A percentile compares a stretch with the other conserved stretches of the same genome.
Evolutionary conservation across 2,797 vertebrate species (phyloP).

Genomic region (Tangara arthus): DNA sequence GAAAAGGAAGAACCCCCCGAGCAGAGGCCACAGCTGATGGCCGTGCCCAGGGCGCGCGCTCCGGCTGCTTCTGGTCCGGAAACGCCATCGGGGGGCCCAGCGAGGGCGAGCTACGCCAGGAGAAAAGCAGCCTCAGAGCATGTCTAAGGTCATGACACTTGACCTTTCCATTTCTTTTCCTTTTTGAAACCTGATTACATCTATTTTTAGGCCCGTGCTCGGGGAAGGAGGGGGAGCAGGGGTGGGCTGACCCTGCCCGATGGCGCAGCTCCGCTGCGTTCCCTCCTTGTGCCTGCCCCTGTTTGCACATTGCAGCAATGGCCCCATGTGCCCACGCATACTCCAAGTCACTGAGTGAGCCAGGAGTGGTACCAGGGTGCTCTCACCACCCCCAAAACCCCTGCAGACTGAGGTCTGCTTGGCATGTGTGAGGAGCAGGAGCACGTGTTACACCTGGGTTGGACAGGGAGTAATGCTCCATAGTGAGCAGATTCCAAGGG

Average conservation of each 20-base stretch:
- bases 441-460: rapidly evolving
- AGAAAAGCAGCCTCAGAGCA: slow-evolving; percentile 59
- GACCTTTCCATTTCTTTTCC: slow-evolving; percentile 58
- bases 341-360: rapidly evolving
- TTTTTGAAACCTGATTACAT: slow-evolving; percentile 69
- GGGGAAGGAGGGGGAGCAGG: slow-evolving; percentile 3
- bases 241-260: neutral
- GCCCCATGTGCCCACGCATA: rapidly evolving
- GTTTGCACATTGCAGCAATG: neutral
- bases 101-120: neutral
- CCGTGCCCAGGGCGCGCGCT: neutral
- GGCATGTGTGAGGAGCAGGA: neutral
- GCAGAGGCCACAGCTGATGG: slow-evolving; percentile 20
- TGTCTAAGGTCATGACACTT: slow-evolving; percentile 47
- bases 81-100: slow-evolving; percentile 37
- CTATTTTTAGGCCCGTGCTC: slow-evolving; percentile 55
- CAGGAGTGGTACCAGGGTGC: rapidly evolving
- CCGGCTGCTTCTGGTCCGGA: slow-evolving; percentile 7
- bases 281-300: neutral
- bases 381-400: neutral
- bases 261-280: neutral
- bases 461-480: rapidly evolving
- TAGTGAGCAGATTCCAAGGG: neutral
- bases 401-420: rapidly evolving
- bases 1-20: neutral